A percentile compares a stretch with the other conserved stretches of the same genome.
These are phyloP conservation scores for Oceanodroma tethys DNA, from an alignment of 2,113 vertebrate genomes.

Conservation along the genomic window DNA sequence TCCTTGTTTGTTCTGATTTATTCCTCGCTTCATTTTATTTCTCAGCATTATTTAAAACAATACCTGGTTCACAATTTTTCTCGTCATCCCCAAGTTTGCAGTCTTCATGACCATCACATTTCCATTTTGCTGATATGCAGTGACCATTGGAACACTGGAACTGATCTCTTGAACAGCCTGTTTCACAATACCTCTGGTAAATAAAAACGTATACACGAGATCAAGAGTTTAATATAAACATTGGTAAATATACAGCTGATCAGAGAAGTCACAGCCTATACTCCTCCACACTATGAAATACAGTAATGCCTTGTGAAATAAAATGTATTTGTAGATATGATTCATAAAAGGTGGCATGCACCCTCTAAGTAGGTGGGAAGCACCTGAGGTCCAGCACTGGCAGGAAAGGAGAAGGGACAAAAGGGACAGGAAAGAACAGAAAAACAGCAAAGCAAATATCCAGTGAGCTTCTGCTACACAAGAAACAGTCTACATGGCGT, in stretches of 20 bases:
- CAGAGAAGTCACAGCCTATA: background rate
- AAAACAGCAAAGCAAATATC: background rate
- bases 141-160: slow-evolving; percentile 92
- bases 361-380: background rate
- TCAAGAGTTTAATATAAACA: background rate
- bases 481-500: fast-evolving
- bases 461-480: background rate
- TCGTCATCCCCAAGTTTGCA: slow-evolving; percentile 95
- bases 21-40: background rate
- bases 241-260: background rate
- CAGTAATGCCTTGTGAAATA: background rate
- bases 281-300: background rate
- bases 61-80: slow-evolving; percentile 87
- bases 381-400: background rate
- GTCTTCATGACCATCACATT: slow-evolving; percentile 93
- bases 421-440: background rate
- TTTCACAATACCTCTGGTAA: slow-evolving; percentile 90
- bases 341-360: background rate
- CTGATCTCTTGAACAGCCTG: slow-evolving; percentile 88
- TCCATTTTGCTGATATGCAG: slow-evolving; percentile 91
- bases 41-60: background rate
- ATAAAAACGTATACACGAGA: background rate
- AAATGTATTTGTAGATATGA: background rate
- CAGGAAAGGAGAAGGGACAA: background rate
- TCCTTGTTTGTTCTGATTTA: background rate